Evolutionary conservation across 2,797 vertebrate genomes (phyloP).

Genomic region (Spinus olivaceus): DNA sequence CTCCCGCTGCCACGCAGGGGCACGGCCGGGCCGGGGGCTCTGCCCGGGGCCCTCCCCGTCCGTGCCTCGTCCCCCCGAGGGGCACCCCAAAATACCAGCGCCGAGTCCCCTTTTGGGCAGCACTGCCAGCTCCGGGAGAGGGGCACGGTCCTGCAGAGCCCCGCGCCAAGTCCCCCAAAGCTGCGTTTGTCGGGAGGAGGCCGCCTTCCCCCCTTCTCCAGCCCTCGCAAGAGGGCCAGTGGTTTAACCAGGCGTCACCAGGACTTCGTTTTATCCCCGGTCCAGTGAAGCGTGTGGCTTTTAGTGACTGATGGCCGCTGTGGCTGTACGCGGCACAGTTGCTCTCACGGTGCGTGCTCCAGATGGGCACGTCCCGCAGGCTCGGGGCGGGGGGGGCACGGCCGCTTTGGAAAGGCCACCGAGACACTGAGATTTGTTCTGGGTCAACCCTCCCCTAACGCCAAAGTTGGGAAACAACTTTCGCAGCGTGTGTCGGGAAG

Average conservation of each 20-base stretch:
- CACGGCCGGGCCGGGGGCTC: neutral
- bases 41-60: neutral
- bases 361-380: slow-evolving; percentile 57
- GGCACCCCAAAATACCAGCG: neutral
- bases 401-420: slow-evolving; percentile 21
- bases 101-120: neutral
- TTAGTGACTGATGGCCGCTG: slow-evolving; percentile 36
- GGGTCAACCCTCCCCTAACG: slow-evolving; percentile 33
- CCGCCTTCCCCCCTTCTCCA: neutral
- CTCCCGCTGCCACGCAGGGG: neutral
- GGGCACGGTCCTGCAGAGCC: neutral
- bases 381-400: neutral
- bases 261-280: slow-evolving; percentile 44
- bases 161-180: neutral
- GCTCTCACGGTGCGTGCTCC: slow-evolving; percentile 50
- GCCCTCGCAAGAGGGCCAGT: slow-evolving; percentile 23
- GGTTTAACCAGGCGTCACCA: slow-evolving; percentile 59
- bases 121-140: neutral
- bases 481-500: slow-evolving; percentile 18
- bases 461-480: slow-evolving; percentile 33
- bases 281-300: slow-evolving; percentile 49
- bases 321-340: slow-evolving; percentile 26
- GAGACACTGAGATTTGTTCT: slow-evolving; percentile 54
- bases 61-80: fast-evolving
- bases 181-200: neutral